Evolutionary conservation across 2,797 vertebrate species (phyloP), one percentile per base, ranked within the genome.

Genomic region (Adelosebastes latens): DNA sequence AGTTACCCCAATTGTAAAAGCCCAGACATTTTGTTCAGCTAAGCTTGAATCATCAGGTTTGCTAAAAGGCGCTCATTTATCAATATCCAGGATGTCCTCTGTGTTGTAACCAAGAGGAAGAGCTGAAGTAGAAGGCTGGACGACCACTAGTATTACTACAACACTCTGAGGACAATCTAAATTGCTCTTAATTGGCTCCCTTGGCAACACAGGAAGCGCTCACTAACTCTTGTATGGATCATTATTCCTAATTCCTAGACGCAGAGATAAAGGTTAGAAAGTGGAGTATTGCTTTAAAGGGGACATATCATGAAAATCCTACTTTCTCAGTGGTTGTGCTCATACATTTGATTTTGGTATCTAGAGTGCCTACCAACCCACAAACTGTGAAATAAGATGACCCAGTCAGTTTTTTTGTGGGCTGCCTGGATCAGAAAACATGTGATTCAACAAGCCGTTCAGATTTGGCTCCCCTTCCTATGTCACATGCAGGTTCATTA

Each of bases 11-110:
- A 81, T 89, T 83, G 88, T 74, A 82, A 77, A 85, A 90, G 68
- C 77, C 61, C 56, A 79, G 74, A 34, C 72, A 60, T 86, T 89
- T 89, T 88, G 68, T 85, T 79, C 82, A 74, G 87, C 80, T 83
- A 78, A 90, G 79, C 87, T 87, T 80, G 80, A 87, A 89, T 92
- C 89, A 87, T 89, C 72, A 83, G 65, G 84, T 86, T 91, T 73
- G 60, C 73, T 80, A 83, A 88, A 79, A 88, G 83, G 52, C 2
- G 1, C 72, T 83, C 69, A 84, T 86, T 89, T 83, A 82, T 91
- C 81, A 89, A 64, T 81, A 84, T 53, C 62, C 79, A 67, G 58
- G 49, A 85, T 68, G 60, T 77, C 77, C 39, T 31, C 18, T 25
- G 49, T 32, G 53, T 2, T 71, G 29, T 16, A 62, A 36, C 24